A percentile compares a stretch with the other conserved stretches of the same genome.
phyloP scores from a whole-genome alignment of 2,888 invertebrate species.

The Thalpophila matura region DNA sequence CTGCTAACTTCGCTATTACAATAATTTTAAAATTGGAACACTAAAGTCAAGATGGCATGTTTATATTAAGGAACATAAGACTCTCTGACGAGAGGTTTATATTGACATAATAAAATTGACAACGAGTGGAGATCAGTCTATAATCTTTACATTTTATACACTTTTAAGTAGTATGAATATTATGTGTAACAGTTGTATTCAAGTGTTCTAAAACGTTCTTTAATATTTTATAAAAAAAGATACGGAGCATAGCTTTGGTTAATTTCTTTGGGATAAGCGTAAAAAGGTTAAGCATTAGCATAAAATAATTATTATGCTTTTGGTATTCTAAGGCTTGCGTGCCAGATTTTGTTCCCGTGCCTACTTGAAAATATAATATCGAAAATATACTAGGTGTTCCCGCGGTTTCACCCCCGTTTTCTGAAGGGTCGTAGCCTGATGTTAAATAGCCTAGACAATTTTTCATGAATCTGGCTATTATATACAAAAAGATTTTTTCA shows the following conservation, averaged over 20 bases:
- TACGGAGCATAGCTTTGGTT: slow-evolving; percentile 24
- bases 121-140: neutral
- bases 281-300: slow-evolving; percentile 27
- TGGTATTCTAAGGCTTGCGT: too few relatives aligned
- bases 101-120: neutral
- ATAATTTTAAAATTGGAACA: slow-evolving; percentile 9
- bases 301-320: too few relatives aligned
- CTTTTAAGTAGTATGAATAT: slow-evolving; percentile 42
- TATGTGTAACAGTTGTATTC: slow-evolving; percentile 35
- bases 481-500: too few relatives aligned
- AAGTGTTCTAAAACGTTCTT: slow-evolving; percentile 21
- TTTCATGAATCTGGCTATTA: too few relatives aligned
- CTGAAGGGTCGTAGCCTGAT: too few relatives aligned
- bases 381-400: too few relatives aligned
- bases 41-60: slow-evolving; percentile 30
- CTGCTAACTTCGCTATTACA: neutral
- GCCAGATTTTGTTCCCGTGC: too few relatives aligned
- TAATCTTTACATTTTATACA: slow-evolving; percentile 26
- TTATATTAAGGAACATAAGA: too few relatives aligned
- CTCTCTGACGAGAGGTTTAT: too few relatives aligned
- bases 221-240: slow-evolving; percentile 35
- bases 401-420: too few relatives aligned
- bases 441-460: too few relatives aligned
- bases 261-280: neutral
- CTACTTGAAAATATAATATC: too few relatives aligned